These are phyloP conservation scores for Halictus rubicundus DNA, from an alignment of 1,140 invertebrate species.

Conservation along the genomic window DNA sequence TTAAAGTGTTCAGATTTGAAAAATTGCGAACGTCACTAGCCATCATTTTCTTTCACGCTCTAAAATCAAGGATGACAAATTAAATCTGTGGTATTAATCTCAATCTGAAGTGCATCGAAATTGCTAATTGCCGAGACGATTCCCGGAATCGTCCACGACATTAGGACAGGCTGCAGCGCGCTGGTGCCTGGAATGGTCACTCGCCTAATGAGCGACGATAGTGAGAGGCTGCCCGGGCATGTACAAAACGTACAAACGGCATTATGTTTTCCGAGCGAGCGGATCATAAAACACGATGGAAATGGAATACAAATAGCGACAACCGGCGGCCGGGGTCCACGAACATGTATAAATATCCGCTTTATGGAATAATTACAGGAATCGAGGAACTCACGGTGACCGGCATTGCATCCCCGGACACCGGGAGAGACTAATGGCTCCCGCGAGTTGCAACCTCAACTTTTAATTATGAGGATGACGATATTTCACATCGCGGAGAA, in stretches of 20 bases:
- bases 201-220: no score
- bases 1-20: no score
- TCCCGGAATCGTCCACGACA: no score
- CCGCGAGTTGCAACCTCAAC: neutral
- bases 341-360: conserved; percentile 14
- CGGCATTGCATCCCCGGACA: neutral
- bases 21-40: no score
- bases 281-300: conserved; percentile 6
- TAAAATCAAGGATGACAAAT: no score
- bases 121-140: no score
- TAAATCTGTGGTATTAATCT: no score
- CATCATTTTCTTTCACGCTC: no score
- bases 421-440: neutral
- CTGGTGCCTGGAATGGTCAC: neutral
- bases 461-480: conserved; percentile 49
- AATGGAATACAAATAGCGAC: conserved; percentile 1
- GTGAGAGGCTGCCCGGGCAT: no score
- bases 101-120: no score
- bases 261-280: neutral
- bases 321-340: neutral
- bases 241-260: neutral
- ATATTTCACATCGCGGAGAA: conserved; percentile 15
- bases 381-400: conserved; percentile 2
- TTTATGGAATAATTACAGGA: conserved; percentile 36
- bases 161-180: neutral